Conservation (phyloP, 1,140 invertebrate genomes). For the Portunus trituberculatus region DNA sequence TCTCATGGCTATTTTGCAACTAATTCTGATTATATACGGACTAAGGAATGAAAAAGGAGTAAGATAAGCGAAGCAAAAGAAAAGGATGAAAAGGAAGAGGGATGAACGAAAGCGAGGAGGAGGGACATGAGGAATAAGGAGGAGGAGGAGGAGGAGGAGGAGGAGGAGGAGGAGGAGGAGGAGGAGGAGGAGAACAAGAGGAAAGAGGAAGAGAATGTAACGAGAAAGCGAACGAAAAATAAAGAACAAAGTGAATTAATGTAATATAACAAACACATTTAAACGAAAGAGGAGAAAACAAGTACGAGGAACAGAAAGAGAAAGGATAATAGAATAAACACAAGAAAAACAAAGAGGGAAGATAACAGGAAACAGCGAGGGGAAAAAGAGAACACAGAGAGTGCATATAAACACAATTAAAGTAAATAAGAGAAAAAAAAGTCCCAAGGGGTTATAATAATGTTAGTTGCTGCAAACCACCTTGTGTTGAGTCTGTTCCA, state of each 20-base stretch:
- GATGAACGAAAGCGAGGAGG: not conserved
- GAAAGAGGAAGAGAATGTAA: not conserved
- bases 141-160: not conserved
- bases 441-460: too few species aligned
- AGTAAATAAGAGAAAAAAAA: not conserved
- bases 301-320: not conserved
- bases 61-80: too few species aligned
- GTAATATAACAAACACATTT: not conserved
- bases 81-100: too few species aligned
- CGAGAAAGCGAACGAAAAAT: not conserved
- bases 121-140: not conserved
- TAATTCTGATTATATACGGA: too few species aligned
- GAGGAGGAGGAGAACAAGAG: not conserved
- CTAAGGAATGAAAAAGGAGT: too few species aligned
- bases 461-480: too few species aligned
- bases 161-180: not conserved
- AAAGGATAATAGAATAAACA: not conserved
- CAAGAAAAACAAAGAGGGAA: not conserved
- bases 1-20: too few species aligned
- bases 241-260: not conserved
- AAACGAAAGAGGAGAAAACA: too few species aligned
- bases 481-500: too few species aligned
- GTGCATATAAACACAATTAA: not conserved
- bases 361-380: not conserved
- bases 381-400: not conserved